phyloP scores from a whole-genome alignment of 2,113 vertebrate species.

The Silurus asotus region DNA sequence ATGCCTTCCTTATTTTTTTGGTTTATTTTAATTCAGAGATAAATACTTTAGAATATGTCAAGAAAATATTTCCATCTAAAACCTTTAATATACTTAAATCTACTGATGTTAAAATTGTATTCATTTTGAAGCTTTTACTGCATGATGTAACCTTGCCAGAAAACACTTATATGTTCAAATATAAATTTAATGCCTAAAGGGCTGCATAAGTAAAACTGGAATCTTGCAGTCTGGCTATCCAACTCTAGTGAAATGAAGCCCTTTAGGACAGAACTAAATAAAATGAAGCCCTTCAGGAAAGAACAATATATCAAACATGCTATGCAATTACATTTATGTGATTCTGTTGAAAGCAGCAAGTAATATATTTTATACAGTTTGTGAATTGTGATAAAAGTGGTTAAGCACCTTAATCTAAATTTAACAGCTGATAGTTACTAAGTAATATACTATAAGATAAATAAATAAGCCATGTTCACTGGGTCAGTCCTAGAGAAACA shows the following conservation, averaged over 20 bases:
- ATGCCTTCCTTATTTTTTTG: background rate
- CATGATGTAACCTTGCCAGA: background rate
- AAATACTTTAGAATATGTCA: background rate
- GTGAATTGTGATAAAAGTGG: background rate
- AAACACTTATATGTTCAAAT: background rate
- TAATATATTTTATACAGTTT: background rate
- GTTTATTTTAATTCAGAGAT: background rate
- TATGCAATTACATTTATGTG: background rate
- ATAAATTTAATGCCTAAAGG: background rate
- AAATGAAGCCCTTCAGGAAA: background rate
- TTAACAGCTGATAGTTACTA: background rate
- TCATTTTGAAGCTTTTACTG: background rate
- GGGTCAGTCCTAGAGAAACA: background rate
- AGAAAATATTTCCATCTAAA: background rate
- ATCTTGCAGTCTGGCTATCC: background rate
- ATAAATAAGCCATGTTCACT: background rate
- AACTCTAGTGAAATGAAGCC: background rate
- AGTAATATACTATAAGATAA: background rate
- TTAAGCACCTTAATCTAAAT: background rate
- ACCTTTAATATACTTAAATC: too few species aligned
- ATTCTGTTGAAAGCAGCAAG: background rate
- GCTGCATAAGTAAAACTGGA: background rate
- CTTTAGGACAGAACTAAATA: background rate
- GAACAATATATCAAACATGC: background rate
- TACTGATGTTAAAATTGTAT: background rate